These are phyloP conservation scores for Oophaga pumilio DNA, from an alignment of 2,113 vertebrate genomes.

Conservation along the genomic window DNA sequence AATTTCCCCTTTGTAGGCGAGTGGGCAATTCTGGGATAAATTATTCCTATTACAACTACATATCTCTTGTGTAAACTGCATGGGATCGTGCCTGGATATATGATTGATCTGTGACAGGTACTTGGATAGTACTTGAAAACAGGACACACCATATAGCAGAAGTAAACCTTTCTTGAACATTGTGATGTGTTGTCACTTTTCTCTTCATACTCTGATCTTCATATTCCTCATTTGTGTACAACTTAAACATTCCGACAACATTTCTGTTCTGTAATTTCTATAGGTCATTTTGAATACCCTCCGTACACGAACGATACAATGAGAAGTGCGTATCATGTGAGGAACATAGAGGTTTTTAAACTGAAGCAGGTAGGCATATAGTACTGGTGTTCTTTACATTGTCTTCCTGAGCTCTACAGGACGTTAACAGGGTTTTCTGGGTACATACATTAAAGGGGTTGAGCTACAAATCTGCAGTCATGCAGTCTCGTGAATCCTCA, in stretches of 20 bases:
- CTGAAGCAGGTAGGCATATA: conserved; percentile 87
- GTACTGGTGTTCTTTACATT: not conserved
- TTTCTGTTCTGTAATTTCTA: conserved; percentile 15
- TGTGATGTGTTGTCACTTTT: too few relatives aligned
- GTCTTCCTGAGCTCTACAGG: not conserved
- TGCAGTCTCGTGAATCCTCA: too few relatives aligned
- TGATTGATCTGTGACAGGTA: too few relatives aligned
- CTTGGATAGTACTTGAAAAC: too few relatives aligned
- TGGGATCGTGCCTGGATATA: too few relatives aligned
- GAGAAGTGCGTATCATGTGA: conserved; percentile 92
- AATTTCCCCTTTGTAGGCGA: too few relatives aligned
- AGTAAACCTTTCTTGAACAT: too few relatives aligned
- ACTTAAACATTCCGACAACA: not conserved
- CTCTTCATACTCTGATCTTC: not conserved
- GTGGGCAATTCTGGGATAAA: too few relatives aligned
- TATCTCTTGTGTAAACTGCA: too few relatives aligned
- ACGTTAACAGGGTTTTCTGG: not conserved
- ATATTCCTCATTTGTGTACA: not conserved
- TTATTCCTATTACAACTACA: too few relatives aligned
- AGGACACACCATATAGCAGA: too few relatives aligned
- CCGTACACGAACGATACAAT: conserved; percentile 90
- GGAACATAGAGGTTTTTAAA: conserved; percentile 94
- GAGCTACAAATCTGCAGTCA: too few relatives aligned
- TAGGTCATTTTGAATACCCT: conserved; percentile 94
- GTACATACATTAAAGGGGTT: not conserved